Base-by-base conservation (phyloP, 2,888 invertebrate genomes). In the Dynastes tityus region DNA sequence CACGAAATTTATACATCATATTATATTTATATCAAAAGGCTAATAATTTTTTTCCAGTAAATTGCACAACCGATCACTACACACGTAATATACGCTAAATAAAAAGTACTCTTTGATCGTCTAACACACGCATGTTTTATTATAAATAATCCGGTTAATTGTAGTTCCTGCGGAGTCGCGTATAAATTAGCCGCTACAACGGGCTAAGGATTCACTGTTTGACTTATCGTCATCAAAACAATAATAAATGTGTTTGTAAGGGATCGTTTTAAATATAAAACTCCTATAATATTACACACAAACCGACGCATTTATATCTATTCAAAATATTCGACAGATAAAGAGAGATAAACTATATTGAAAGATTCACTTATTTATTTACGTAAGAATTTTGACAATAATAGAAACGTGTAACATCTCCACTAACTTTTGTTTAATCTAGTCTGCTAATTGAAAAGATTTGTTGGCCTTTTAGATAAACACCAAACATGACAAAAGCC, bases 121-220 rank as follows among this genome's bases (percentile, higher is more conserved):
- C 67, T 78, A 78, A 78, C 78, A 67, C 75, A 68, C 73, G 58
- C 75, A 78, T 76, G 78, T 73, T 78, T 78, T 78, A 78, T 78
- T 78, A 78, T 78, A 78, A 78, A 78, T 76, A 78, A 78, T 78
- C 78, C 68, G 75, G 75, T 75, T 78, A 78, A 78, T 78, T 78
- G 78, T 78, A 68, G 78, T 78, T 71, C 78, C 78, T 71, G 78
- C 53, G 70, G 78, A 64, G 78, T 63, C 58, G 61, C 63, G 55
- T 71, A 61, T 78, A 78, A 78, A 78, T 78, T 78, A 64, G 64
- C 45, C 65, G 76, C 53, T 53, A 76, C 64, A 78, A 68, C 77
- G 77, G 77, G 16, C 51, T 70, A 67, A 70, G 65, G 71, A 70
- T 78, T 71, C 78, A 78, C 71, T 71, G 78, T 78, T 78, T 71